A percentile compares a stretch with the other conserved stretches of the same genome.
These are phyloP conservation scores for Hypolimnas misippus DNA, from an alignment of 2,888 invertebrate species.

Conservation along the genomic window DNA sequence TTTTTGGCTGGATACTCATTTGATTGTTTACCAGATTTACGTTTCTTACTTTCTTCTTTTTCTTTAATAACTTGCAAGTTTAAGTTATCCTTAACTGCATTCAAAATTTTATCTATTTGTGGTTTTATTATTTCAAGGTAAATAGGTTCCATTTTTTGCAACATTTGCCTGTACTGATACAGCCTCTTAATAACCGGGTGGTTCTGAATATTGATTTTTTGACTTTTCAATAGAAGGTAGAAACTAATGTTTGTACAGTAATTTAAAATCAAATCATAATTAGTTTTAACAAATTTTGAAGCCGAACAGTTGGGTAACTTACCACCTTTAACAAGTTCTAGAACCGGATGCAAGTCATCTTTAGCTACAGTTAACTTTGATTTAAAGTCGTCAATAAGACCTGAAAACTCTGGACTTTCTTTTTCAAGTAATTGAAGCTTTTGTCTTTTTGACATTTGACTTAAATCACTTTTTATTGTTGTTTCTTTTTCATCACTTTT, in stretches of 20 bases:
- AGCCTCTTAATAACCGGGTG: conserved; percentile 96
- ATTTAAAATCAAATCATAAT: conserved; percentile 88
- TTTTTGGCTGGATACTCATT: conserved; percentile 63
- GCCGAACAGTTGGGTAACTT: conserved; percentile 86
- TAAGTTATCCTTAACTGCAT: conserved; percentile 76
- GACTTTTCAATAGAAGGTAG: conserved; percentile 93
- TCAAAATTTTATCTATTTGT: conserved; percentile 86
- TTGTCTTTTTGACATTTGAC: conserved; percentile 89
- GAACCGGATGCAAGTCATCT: conserved; percentile 87
- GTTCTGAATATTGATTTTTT: conserved; percentile 87
- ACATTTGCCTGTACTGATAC: conserved; percentile 90
- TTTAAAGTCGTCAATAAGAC: conserved; percentile 91
- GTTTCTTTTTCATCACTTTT: conserved; percentile 77
- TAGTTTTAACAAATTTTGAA: conserved; percentile 88
- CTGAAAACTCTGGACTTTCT: conserved; percentile 94
- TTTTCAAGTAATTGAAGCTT: conserved; percentile 90
- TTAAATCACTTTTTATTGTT: conserved; percentile 89
- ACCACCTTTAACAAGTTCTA: conserved; percentile 85
- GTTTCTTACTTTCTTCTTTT: conserved; percentile 55
- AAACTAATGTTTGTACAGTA: conserved; percentile 94
- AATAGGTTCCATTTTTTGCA: conserved; percentile 88
- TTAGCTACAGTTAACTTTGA: conserved; percentile 87
- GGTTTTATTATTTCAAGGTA: conserved; percentile 87
- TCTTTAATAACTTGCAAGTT: conserved; percentile 59
- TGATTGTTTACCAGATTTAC: conserved; percentile 57